A percentile compares a stretch with the other conserved stretches of the same genome.
Evolutionary conservation across 2,888 invertebrate genomes (phyloP).

Genomic region (Hyposoter didymator): DNA sequence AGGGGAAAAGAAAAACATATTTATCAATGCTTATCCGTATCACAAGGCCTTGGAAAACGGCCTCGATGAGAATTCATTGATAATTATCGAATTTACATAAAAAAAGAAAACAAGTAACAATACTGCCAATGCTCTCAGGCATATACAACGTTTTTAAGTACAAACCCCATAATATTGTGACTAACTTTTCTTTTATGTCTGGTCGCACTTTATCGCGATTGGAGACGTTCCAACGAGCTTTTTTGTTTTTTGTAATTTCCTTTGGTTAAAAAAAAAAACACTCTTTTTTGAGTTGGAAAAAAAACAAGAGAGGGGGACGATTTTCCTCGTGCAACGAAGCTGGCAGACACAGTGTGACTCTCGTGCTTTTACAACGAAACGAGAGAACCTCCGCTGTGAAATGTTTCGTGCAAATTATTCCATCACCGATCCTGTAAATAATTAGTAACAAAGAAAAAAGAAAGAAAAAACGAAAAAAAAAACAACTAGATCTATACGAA

Average conservation of each 20-base stretch:
- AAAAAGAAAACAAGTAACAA: slow-evolving; percentile 46
- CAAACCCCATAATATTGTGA: slow-evolving; percentile 73
- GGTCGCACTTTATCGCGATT: slow-evolving; percentile 53
- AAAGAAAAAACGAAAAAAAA: slow-evolving; percentile 47
- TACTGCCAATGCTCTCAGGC: slow-evolving; percentile 82
- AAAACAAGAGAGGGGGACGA: slow-evolving; percentile 15
- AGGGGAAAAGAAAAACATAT: slow-evolving; percentile 48
- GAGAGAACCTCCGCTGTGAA: slow-evolving; percentile 52
- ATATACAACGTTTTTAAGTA: slow-evolving; percentile 80
- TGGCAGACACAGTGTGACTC: slow-evolving; percentile 19
- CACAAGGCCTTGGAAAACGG: slow-evolving; percentile 53
- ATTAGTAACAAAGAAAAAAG: slow-evolving; percentile 57
- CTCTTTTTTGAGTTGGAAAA: slow-evolving; percentile 25
- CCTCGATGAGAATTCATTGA: slow-evolving; percentile 56
- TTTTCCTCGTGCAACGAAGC: slow-evolving; percentile 52
- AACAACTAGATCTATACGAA: slow-evolving; percentile 77
- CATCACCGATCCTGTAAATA: slow-evolving; percentile 69
- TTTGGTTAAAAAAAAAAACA: slow-evolving; percentile 9
- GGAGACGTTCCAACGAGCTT: slow-evolving; percentile 41
- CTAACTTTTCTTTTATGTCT: slow-evolving; percentile 67
- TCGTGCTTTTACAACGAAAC: slow-evolving; percentile 58
- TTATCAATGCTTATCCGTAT: slow-evolving; percentile 67
- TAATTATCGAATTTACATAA: slow-evolving; percentile 61
- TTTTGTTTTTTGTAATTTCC: slow-evolving; percentile 12
- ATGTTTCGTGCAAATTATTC: slow-evolving; percentile 68